Evolutionary conservation across 2,888 invertebrate species (phyloP), one percentile per base, ranked within the genome.

Genomic region (Polydrusus tereticollis): DNA sequence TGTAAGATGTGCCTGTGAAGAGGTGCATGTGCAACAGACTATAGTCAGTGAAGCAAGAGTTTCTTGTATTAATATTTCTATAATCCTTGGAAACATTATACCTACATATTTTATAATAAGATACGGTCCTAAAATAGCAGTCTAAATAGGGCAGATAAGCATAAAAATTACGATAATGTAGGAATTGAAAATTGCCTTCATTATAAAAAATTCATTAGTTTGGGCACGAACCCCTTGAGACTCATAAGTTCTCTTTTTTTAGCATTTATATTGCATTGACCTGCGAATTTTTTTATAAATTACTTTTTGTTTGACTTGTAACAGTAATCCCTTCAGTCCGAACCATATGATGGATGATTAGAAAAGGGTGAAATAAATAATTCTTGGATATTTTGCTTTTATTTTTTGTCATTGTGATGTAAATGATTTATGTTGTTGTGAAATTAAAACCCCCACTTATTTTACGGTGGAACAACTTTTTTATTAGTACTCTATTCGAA

Each of bases 121-220:
- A 55, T 10, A 18, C 3, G 4, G 7, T 29, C 52, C 29, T 3
- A 55, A 33, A 55, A 55, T 55, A 55, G 18, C 29, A 29, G 29
- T 55, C 29, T 55, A 55, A 55, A 55, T 29, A 55, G 6, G 50
- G 50, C 26, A 50, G 50, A 50, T 50, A 50, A 50, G 50, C 26
- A 14, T 50, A 50, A 55, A 55, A 41, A 55, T 55, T 55, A 55
- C 52, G 29, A 55, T 55, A 29, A 55, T 55, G 29, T 14, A 29
- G 7, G 52, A 55, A 55, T 33, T 55, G 29, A 55, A 55, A 55
- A 55, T 55, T 55, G 12, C 52, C 16, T 29, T 55, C 29, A 33
- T 29, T 16, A 29, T 29, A 55, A 55, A 52, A 52, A 55, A 55
- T 16, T 55, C 52, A 55, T 55, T 55, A 55, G 29, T 29, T 55